A percentile compares a stretch with the other conserved stretches of the same genome.
phyloP scores from a whole-genome alignment of 2,888 invertebrate genomes.

The Digitonthophagus gazella region DNA sequence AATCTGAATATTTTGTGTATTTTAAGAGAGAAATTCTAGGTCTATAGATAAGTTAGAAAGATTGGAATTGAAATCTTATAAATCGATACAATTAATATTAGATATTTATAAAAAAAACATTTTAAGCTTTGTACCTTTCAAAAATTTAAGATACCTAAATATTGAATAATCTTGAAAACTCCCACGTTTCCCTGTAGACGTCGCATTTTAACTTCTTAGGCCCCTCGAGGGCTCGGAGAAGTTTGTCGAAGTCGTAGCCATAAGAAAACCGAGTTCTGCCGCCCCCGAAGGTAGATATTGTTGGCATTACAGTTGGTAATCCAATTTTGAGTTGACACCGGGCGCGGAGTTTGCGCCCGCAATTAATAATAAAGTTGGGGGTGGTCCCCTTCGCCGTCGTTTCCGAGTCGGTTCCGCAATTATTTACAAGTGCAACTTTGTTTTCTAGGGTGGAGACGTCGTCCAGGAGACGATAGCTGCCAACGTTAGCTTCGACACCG shows the following conservation, averaged over 20 bases:
- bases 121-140: neutral
- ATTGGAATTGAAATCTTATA: too few species aligned
- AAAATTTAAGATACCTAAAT: neutral
- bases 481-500: conserved; percentile 87
- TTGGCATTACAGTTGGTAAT: conserved; percentile 19
- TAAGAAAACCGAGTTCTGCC: neutral
- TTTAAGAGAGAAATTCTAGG: neutral
- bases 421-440: conserved; percentile 28
- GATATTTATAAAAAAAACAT: too few species aligned
- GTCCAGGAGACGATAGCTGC: conserved; percentile 89
- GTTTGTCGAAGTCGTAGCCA: neutral
- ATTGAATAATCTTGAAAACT: neutral
- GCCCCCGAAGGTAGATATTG: neutral
- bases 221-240: neutral
- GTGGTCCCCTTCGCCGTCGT: neutral
- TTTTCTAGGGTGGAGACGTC: conserved; percentile 85
- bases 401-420: neutral
- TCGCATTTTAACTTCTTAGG: neutral
- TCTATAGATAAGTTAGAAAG: too few species aligned
- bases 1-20: neutral
- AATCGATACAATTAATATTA: too few species aligned
- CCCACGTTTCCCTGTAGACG: neutral
- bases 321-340: conserved; percentile 30
- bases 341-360: conserved; percentile 20
- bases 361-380: conserved; percentile 11